These are phyloP conservation scores for Psylliodes chrysocephalus DNA, from an alignment of 2,888 invertebrate genomes.

Conservation along the genomic window DNA sequence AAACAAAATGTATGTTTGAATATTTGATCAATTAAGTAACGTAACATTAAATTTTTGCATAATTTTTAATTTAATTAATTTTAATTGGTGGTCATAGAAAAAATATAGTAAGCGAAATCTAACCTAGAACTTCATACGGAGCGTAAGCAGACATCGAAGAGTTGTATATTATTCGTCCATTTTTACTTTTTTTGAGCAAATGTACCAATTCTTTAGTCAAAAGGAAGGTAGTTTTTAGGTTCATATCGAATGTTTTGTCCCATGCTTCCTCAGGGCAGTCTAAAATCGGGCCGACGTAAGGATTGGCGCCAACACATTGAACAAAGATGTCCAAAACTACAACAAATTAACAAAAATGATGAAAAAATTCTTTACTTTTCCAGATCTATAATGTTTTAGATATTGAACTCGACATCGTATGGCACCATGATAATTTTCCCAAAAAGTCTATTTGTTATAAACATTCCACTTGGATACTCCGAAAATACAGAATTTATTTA, in stretches of 20 bases:
- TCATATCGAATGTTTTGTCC: conserved; percentile 96
- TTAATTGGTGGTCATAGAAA: too few species aligned
- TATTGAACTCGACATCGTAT: too few species aligned
- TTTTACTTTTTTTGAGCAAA: conserved; percentile 78
- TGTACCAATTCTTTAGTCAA: conserved; percentile 89
- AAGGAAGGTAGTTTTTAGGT: conserved; percentile 89
- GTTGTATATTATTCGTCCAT: conserved; percentile 86
- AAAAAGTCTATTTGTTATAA: too few species aligned
- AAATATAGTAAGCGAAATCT: not conserved
- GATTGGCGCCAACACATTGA: not conserved
- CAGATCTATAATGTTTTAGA: too few species aligned
- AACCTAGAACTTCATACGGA: conserved; percentile 79
- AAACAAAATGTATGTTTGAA: too few species aligned
- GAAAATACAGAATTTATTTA: too few species aligned
- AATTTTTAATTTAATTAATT: too few species aligned
- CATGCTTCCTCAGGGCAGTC: conserved; percentile 84
- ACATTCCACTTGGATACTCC: too few species aligned
- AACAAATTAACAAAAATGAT: not conserved
- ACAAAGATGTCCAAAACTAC: conserved; percentile 13
- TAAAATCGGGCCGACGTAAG: conserved; percentile 63
- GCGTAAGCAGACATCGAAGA: conserved; percentile 88
- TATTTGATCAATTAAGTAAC: too few species aligned
- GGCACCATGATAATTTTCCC: too few species aligned
- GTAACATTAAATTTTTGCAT: too few species aligned
- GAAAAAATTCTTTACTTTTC: too few species aligned